These are phyloP conservation scores for Hemibagrus wyckioides DNA, from an alignment of 2,113 vertebrate species.

Conservation along the genomic window DNA sequence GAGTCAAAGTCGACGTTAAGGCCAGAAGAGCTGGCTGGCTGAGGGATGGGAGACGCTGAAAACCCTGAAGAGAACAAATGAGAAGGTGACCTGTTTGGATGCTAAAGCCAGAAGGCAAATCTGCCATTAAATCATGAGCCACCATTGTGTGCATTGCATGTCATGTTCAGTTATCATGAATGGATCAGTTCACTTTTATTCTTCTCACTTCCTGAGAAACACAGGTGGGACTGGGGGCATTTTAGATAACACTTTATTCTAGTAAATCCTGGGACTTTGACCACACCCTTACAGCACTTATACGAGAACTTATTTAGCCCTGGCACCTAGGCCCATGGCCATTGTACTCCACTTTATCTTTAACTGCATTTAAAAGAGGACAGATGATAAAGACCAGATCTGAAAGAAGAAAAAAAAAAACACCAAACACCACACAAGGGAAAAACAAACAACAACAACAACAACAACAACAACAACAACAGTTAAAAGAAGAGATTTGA, in stretches of 20 bases:
- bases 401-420: neutral
- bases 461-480: no score
- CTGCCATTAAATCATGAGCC: neutral
- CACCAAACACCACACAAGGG: constrained; percentile 19
- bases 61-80: constrained; percentile 75
- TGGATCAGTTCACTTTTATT: constrained; percentile 19
- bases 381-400: neutral
- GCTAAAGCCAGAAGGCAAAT: constrained; percentile 10
- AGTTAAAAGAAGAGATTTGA: neutral
- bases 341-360: neutral
- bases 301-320: neutral
- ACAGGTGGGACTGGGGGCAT: constrained; percentile 7
- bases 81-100: constrained; percentile 29
- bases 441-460: no score
- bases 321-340: neutral
- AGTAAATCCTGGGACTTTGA: neutral
- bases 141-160: neutral
- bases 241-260: constrained; percentile 16
- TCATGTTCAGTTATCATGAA: constrained; percentile 11
- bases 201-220: constrained; percentile 26
- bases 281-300: neutral
- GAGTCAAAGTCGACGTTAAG: constrained; percentile 96
- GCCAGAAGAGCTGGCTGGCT: constrained; percentile 81
- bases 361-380: neutral
- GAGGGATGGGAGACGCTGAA: constrained; percentile 81